Evolutionary conservation across 2,797 vertebrate genomes (phyloP).

Genomic region (Pempheris klunzingeri): DNA sequence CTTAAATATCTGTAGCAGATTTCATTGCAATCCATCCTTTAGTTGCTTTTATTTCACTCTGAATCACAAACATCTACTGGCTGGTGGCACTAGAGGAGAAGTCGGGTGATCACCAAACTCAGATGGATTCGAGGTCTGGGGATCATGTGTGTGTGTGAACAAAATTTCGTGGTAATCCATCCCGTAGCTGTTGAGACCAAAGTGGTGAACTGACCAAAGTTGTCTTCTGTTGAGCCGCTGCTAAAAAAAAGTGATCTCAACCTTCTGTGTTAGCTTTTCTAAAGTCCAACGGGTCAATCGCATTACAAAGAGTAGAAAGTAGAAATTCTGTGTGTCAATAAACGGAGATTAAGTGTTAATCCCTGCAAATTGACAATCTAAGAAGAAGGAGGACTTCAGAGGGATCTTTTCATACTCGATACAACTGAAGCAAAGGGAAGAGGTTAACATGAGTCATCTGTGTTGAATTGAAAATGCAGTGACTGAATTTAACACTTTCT

Average conservation of each 20-base stretch:
- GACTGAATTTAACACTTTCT: slow-evolving; percentile 38
- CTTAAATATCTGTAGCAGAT: not conserved
- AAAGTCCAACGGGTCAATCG: slow-evolving; percentile 29
- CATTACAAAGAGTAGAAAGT: slow-evolving; percentile 35
- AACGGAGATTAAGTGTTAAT: slow-evolving; percentile 62
- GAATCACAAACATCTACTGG: not conserved
- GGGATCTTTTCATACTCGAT: slow-evolving; percentile 19
- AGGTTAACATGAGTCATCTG: slow-evolving; percentile 38
- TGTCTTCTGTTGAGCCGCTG: not conserved
- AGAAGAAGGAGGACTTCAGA: slow-evolving; percentile 28
- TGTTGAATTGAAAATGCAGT: slow-evolving; percentile 28
- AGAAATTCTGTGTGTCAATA: slow-evolving; percentile 38
- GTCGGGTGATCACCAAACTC: not conserved
- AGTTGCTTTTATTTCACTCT: not conserved
- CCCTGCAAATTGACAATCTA: slow-evolving; percentile 45
- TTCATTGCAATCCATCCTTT: not conserved
- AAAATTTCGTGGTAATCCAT: not conserved
- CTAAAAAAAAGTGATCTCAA: slow-evolving; percentile 5
- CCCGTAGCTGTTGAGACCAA: not conserved
- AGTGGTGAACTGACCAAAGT: not conserved
- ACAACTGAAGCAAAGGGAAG: slow-evolving; percentile 34
- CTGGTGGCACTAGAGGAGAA: not conserved
- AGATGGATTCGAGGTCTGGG: not conserved
- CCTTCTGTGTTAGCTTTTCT: slow-evolving; percentile 40
- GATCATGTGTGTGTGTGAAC: not conserved